Conservation (phyloP, 1,140 invertebrate genomes). For the Heliconius hermathena region DNA sequence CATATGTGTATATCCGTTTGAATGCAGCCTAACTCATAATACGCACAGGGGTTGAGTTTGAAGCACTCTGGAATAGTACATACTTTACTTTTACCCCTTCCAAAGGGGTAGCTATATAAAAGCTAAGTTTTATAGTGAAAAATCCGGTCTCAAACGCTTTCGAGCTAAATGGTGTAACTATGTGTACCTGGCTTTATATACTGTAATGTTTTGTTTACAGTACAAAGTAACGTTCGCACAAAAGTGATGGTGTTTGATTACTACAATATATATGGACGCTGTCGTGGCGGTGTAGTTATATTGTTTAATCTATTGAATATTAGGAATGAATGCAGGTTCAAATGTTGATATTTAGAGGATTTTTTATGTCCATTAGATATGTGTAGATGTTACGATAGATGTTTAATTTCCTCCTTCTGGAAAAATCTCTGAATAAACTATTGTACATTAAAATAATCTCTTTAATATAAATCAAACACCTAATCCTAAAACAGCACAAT, state of each 20-base stretch:
- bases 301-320: not conserved
- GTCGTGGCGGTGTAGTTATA: not conserved
- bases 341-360: not conserved
- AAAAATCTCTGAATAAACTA: too few relatives aligned
- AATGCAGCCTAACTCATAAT: conserved; percentile 28
- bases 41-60: conserved; percentile 35
- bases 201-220: conserved; percentile 1
- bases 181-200: conserved; percentile 1
- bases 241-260: conserved; percentile 8
- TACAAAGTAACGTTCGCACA: conserved; percentile 5
- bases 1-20: not conserved
- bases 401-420: too few relatives aligned
- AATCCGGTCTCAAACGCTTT: conserved; percentile 28
- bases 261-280: not conserved
- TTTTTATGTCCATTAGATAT: not conserved
- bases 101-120: conserved; percentile 38
- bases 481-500: too few relatives aligned
- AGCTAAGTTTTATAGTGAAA: conserved; percentile 29
- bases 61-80: conserved; percentile 42
- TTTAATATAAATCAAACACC: too few relatives aligned
- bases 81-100: conserved; percentile 26
- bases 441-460: too few relatives aligned
- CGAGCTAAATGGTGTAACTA: conserved; percentile 14
- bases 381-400: too few relatives aligned
- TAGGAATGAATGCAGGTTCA: not conserved